Conservation (phyloP, 2,888 invertebrate species). For the Adelognathus sp. region DNA sequence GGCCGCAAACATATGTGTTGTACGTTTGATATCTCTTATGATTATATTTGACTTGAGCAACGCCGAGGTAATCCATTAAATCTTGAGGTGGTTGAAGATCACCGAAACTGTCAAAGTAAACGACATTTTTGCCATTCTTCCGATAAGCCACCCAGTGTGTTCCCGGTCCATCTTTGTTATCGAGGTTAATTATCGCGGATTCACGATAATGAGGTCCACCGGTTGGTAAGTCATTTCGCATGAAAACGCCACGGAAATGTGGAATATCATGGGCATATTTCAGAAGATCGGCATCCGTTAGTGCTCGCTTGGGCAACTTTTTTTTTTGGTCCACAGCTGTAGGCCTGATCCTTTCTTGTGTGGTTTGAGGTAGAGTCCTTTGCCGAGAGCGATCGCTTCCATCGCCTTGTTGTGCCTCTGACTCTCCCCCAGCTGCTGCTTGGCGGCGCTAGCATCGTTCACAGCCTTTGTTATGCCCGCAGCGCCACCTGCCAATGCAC, state of each 20-base stretch:
- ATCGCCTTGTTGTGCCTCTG: slow-evolving; percentile 73
- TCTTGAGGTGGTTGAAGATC: slow-evolving; percentile 13
- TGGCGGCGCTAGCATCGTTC: slow-evolving; percentile 70
- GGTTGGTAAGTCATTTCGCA: slow-evolving; percentile 54
- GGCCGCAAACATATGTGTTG: slow-evolving; percentile 4
- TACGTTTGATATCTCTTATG: slow-evolving; percentile 30
- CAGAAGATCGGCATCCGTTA: slow-evolving; percentile 70
- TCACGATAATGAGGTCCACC: neutral
- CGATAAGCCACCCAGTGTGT: slow-evolving; percentile 24
- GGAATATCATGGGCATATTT: slow-evolving; percentile 65
- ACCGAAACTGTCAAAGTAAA: slow-evolving; percentile 39
- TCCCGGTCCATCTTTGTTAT: slow-evolving; percentile 1
- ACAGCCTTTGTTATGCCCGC: slow-evolving; percentile 72
- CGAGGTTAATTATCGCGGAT: slow-evolving; percentile 27
- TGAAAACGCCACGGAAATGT: slow-evolving; percentile 73
- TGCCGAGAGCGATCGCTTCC: slow-evolving; percentile 75
- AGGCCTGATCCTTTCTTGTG: slow-evolving; percentile 61
- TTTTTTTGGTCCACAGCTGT: slow-evolving; percentile 19
- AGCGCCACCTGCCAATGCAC: slow-evolving; percentile 72
- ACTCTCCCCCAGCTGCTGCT: slow-evolving; percentile 69
- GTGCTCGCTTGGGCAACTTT: slow-evolving; percentile 65
- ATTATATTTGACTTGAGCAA: slow-evolving; percentile 3
- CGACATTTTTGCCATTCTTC: slow-evolving; percentile 9
- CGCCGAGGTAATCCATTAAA: slow-evolving; percentile 25
- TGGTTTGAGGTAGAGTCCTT: slow-evolving; percentile 67